These are phyloP conservation scores for Apocheima hispidaria DNA, from an alignment of 2,888 invertebrate species.

Conservation along the genomic window DNA sequence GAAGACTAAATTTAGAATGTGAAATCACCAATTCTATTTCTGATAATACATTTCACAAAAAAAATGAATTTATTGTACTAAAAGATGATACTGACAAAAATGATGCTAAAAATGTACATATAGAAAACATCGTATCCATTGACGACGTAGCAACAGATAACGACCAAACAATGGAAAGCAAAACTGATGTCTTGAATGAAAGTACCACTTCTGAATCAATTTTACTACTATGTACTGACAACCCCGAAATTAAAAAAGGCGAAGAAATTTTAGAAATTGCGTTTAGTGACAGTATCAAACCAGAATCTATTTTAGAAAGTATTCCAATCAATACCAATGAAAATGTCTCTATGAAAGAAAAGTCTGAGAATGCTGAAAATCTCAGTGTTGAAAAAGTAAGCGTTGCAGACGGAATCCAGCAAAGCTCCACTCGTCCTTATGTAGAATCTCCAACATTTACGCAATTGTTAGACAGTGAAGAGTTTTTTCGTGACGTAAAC, in stretches of 20 bases:
- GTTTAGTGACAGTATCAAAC: conserved; percentile 6
- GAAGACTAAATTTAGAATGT: not conserved
- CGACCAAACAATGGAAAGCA: conserved; percentile 10
- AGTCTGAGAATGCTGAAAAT: not conserved
- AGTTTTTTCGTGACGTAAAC: conserved; percentile 32
- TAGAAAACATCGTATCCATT: conserved; percentile 4
- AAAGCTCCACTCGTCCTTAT: conserved; percentile 10
- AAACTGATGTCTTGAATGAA: conserved; percentile 25
- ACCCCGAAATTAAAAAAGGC: not conserved
- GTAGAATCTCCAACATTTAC: conserved; percentile 35
- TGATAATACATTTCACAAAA: not conserved
- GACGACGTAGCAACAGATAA: conserved; percentile 33
- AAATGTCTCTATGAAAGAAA: conserved; percentile 9
- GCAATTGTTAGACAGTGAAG: conserved; percentile 30
- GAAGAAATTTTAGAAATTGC: not conserved
- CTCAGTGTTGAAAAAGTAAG: not conserved
- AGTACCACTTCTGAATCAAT: conserved; percentile 38
- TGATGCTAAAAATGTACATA: not conserved
- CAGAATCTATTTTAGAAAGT: conserved; percentile 20
- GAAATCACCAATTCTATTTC: not conserved
- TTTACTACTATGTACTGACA: conserved; percentile 16
- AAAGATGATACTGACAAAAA: not conserved
- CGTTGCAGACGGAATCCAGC: conserved; percentile 2
- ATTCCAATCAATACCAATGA: not conserved
- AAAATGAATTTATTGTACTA: not conserved